These are phyloP conservation scores for Matsumurasca onukii DNA, from an alignment of 1,140 invertebrate species.

Conservation along the genomic window DNA sequence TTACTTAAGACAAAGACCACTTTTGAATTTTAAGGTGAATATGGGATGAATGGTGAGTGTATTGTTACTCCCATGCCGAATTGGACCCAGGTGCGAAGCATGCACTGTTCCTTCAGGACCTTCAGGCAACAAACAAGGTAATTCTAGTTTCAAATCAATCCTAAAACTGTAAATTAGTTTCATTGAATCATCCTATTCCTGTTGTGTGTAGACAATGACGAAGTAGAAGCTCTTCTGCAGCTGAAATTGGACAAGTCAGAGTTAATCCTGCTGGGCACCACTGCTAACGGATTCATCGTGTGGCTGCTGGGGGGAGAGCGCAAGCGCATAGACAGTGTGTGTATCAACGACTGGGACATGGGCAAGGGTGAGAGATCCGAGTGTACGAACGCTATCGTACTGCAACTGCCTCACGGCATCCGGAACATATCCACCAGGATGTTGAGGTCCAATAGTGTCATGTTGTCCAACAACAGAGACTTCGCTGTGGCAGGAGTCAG, in stretches of 20 bases:
- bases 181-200: no score
- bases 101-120: no score
- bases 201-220: conserved; percentile 66
- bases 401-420: conserved; percentile 84
- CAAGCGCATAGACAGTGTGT: conserved; percentile 39
- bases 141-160: no score
- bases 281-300: conserved; percentile 78
- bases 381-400: conserved; percentile 55
- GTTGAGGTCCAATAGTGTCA: conserved; percentile 85
- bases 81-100: no score
- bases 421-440: conserved; percentile 87
- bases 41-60: no score
- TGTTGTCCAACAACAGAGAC: conserved; percentile 85
- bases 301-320: conserved; percentile 57
- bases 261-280: conserved; percentile 77
- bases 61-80: no score
- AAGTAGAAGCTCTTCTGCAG: conserved; percentile 74
- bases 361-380: conserved; percentile 5
- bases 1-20: no score
- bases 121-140: no score
- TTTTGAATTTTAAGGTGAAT: no score
- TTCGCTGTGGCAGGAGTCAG: conserved; percentile 93
- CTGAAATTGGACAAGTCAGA: conserved; percentile 81
- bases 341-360: conserved; percentile 34
- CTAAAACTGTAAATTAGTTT: no score